These are phyloP conservation scores for Odocoileus virginianus DNA, from an alignment of 2,113 vertebrate species.

Conservation along the genomic window DNA sequence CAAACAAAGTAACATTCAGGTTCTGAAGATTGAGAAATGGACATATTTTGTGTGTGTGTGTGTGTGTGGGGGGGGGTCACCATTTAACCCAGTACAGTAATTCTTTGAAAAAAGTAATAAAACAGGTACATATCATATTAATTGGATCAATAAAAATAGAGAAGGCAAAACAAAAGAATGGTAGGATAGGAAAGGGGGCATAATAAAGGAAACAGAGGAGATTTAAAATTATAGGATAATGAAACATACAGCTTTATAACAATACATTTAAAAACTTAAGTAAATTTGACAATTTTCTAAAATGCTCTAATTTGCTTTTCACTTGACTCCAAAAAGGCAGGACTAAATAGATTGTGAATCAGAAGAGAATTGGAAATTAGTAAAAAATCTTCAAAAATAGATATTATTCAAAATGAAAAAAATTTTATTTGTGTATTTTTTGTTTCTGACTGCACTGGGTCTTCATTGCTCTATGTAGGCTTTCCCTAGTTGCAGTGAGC, in stretches of 20 bases:
- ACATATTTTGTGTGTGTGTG: neutral
- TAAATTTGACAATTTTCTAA: neutral
- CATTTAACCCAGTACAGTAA: neutral
- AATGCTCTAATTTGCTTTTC: neutral
- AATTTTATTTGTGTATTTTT: neutral
- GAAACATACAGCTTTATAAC: neutral
- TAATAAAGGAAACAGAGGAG: neutral
- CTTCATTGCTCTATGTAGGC: neutral
- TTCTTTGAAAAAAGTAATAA: neutral
- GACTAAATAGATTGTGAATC: neutral
- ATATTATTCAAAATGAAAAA: neutral
- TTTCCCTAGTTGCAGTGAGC: neutral
- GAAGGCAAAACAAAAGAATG: neutral
- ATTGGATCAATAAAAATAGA: neutral
- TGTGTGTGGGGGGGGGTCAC: no score
- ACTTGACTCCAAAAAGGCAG: neutral
- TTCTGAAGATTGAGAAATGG: neutral
- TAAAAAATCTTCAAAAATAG: neutral
- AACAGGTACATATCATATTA: neutral
- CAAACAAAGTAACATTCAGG: neutral
- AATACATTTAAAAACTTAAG: neutral
- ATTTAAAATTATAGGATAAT: neutral
- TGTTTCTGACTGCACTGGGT: neutral
- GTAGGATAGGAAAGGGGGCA: no score
- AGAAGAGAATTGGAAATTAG: neutral